Evolutionary conservation across 2,113 vertebrate genomes (phyloP), one percentile per base, ranked within the genome.

Genomic region (Toxotes jaculatrix): DNA sequence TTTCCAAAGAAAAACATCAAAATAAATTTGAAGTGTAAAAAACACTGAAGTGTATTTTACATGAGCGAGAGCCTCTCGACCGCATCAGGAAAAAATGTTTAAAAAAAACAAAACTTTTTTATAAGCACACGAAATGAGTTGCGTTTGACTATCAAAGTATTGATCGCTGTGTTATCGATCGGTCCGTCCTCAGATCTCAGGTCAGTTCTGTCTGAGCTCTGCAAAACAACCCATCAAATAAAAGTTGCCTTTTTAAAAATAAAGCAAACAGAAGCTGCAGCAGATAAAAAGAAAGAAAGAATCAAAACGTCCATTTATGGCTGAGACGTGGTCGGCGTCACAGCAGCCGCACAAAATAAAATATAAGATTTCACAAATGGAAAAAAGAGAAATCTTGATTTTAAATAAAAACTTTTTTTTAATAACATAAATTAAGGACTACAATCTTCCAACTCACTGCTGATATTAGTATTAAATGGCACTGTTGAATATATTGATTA

Each of bases 181-280:
- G 4, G 32, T 13, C 43, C 0, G 27, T 38, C 43, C 53, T 66
- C 67, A 61, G 70, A 9, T 51, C 59, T 71, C 74, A 66, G 80
- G 60, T 77, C 80, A 42, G 59, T 16, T 21, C 14, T 59, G 49
- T 59, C 40, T 40, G 63, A 66, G 63, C 60, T 42, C 49, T 19
- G 43, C 4, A 16, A 43, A 53, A 51, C 34, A 5, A 59, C 49
- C 57, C 14, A 40, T 59, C 51, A 4, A 19, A 53, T 32, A 45
- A 66, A 83, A 14, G 23, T 66, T 21, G 32, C n/a, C n/a, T 60
- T 51, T 34, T 3, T 13, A 42, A 14, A 66, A 74, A 13, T 12
- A 51, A 66, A 62, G 7, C 13, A 55, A 32, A 59, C 1, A 12
- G 16, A 72, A 31, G 23, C 4, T 32, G 14, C 45, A 23, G 21